These are phyloP conservation scores for Trichonephila inaurata DNA, from an alignment of 1,140 invertebrate species.

Conservation along the genomic window DNA sequence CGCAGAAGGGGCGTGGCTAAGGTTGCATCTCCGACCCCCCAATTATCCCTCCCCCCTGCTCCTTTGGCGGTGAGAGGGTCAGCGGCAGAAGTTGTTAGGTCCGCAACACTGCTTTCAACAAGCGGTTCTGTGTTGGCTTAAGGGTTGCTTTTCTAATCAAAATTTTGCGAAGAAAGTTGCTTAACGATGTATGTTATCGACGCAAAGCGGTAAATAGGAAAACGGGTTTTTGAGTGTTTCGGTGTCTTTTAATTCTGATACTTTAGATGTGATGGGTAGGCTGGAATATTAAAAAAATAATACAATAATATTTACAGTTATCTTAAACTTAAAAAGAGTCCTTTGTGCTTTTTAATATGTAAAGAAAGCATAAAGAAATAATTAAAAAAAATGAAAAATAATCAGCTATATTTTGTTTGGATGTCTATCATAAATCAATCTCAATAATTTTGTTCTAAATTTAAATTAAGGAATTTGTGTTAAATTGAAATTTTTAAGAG, in stretches of 20 bases:
- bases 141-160: background rate
- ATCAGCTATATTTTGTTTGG: too few relatives aligned
- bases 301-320: too few relatives aligned
- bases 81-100: constrained; percentile 47
- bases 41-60: constrained; percentile 15
- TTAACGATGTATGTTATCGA: background rate
- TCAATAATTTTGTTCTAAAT: too few relatives aligned
- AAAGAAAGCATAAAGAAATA: too few relatives aligned
- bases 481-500: too few relatives aligned
- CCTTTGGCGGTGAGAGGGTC: constrained; percentile 44
- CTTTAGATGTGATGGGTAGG: too few relatives aligned
- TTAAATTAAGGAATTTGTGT: too few relatives aligned
- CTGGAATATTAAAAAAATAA: too few relatives aligned
- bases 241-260: background rate
- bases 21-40: constrained; percentile 11
- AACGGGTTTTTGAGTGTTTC: background rate
- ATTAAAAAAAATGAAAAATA: too few relatives aligned
- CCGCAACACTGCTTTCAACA: constrained; percentile 33
- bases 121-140: constrained; percentile 28
- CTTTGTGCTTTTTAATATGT: too few relatives aligned
- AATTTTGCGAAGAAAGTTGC: background rate
- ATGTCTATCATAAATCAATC: too few relatives aligned
- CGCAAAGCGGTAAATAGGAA: constrained; percentile 26
- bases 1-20: constrained; percentile 19
- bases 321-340: too few relatives aligned